Base-by-base conservation (phyloP, 2,797 vertebrate genomes). In the Lithobates sylvaticus region DNA sequence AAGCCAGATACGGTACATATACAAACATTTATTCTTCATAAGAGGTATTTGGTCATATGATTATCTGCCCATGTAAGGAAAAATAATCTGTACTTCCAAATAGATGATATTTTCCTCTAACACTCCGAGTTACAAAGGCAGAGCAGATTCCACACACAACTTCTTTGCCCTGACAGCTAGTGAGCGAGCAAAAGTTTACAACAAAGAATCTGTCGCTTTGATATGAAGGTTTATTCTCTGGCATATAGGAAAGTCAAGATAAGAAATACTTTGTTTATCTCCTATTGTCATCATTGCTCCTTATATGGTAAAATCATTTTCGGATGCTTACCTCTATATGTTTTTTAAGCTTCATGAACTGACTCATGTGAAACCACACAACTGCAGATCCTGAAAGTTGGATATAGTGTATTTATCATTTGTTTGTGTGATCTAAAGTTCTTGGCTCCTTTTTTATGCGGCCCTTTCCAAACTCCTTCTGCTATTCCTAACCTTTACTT, bases 401-500 rank as follows among this genome's bases (percentile, higher is more conserved):
- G 36, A 69, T 23, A 67, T 79, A 32, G 88, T 92, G 23, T 84
- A 88, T 91, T 93, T 94, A 91, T 91, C 91, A 92, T 92, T 91
- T 94, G 93, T 93, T 90, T 93, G 90, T 86, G 89, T 90, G 90
- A 91, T 92, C 84, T 82, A 70, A 12, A 86, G 86, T 88, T 90
- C 89, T 93, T 94, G 93, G 91, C 92, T 90, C 84, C 64, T 73
- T 88, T 67, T 78, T 88, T 73, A 3, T 89, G 86, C 44, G 90
- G 82, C 81, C 89, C 88, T 90, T 89, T 90, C 86, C 81, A 87
- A 86, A 82, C 86, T 86, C 10, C 12, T 86, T 89, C 88, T 88
- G 76, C 70, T 89, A 86, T 88, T 89, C 2, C 1, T 89, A 86
- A 90, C 89, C 90, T 91, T 86, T 84, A 36, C 67, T 64, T 39